Base-by-base conservation (phyloP, 2,113 vertebrate species). In the Mandrillus leucophaeus region DNA sequence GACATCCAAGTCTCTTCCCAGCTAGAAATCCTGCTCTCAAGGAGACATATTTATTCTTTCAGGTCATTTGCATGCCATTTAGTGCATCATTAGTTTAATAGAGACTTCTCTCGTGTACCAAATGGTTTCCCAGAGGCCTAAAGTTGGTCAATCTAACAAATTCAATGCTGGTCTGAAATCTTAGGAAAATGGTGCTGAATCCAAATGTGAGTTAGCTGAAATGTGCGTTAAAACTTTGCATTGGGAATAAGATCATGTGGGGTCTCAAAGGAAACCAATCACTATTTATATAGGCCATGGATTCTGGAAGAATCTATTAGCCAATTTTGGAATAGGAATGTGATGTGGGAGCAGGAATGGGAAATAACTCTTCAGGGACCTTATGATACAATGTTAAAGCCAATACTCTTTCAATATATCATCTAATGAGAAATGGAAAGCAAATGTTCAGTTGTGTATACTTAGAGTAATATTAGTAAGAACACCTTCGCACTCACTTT, bases 41-140 rank as follows among this genome's bases (percentile, higher is more conserved):
- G 80, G 73, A 95, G 66, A 93, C 20, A 81, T 11, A 75, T 80
- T 96, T 80, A 73, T 93, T 83, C 57, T 95, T 93, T 66, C 11
- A 55, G 61, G 16, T 96, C 75, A 73, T 96, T 70, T 68, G 25
- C 0, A 1, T 83, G 30, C 45, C 22, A 83, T 89, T 96, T 87
- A 85, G 27, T 90, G 59, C 92, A 83, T 88, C 83, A 88, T 96
- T 82, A 94, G 30, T 94, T 89, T 91, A 97, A 96, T 52, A 88
- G 66, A 92, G 27, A 79, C 82, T 61, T 82, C 70, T 95, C 18
- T 70, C 38, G 40, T 76, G 38, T 50, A 90, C 11, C 23, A 90
- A 85, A 75, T 38, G 68, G 8, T 64, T 73, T 94, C 73, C 45
- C 59, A 92, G 48, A 66, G n/a, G 48, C 38, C 30, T 85, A 79